These are phyloP conservation scores for Ceuthmochares aereus DNA, from an alignment of 2,113 vertebrate genomes.

Conservation along the genomic window DNA sequence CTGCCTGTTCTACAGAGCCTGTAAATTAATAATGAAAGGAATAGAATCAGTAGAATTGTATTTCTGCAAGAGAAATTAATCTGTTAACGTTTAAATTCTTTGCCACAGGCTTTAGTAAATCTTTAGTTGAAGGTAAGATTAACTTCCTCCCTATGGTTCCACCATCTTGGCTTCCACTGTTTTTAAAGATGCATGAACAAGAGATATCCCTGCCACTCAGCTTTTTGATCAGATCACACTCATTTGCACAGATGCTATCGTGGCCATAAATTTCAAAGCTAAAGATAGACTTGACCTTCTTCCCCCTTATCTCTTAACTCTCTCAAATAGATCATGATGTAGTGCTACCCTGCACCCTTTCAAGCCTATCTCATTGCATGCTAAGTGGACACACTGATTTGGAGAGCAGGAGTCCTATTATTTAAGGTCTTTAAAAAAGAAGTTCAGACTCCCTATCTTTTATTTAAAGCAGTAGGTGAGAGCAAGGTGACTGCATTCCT, in stretches of 20 bases:
- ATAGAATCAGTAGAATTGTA: background rate
- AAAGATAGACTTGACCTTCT: conserved; percentile 33
- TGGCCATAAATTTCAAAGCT: conserved; percentile 7
- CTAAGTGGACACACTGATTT: background rate
- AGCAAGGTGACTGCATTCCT: background rate
- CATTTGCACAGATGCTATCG: background rate
- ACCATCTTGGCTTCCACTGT: background rate
- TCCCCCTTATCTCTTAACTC: conserved; percentile 25
- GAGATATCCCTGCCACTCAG: background rate
- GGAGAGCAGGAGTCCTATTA: background rate
- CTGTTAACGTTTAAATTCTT: conserved; percentile 38
- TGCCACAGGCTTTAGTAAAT: conserved; percentile 18
- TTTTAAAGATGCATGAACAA: conserved; percentile 30
- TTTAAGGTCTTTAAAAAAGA: background rate
- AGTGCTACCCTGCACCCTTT: conserved; percentile 25
- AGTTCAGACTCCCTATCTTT: background rate
- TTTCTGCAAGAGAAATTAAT: conserved; percentile 32
- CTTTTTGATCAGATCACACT: conserved; percentile 3
- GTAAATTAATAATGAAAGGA: conserved; percentile 20
- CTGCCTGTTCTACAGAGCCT: background rate
- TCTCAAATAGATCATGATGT: conserved; percentile 20
- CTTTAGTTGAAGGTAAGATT: conserved; percentile 38
- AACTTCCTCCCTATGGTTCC: background rate
- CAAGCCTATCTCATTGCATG: background rate
- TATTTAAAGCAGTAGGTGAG: background rate